Base-by-base conservation (phyloP, 92 coral and sea anemone species). In the Epizoanthus stellaris region DNA sequence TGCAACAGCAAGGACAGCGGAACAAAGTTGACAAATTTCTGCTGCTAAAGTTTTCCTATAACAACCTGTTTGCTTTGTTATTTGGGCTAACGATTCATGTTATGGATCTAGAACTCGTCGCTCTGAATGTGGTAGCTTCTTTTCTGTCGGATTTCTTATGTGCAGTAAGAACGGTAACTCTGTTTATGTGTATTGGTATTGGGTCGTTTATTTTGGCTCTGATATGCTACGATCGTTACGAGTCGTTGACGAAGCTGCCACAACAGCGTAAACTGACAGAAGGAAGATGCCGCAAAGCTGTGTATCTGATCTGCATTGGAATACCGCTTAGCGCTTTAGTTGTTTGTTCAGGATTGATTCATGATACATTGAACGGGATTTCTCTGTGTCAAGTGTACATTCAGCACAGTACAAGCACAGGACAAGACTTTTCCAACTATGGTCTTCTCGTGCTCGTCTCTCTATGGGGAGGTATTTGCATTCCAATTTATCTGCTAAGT, bases 401-500 rank as follows among this genome's bases (percentile, higher is more conserved):
- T 19, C 57, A 16, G 34, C 58, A 23, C 15, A 43, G 45, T 36
- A 68, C 52, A 58, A 70, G 56, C 11, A 47, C 23, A 21, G 63
- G 74, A 1, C 75, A 53, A 20, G 4, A 17, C 8, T 21, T 39
- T 23, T 63, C 80, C 1, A 87, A 81, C 67, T 80, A 56, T 6
- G 79, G 75, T 1, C 76, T 87, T 3, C 52, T 87, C 7, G 76
- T 59, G 6, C 63, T 87, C 11, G 84, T 83, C 3, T 12, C 49
- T 11, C 21, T 70, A 64, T 64, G 69, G 69, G 69, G 40, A 7
- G 20, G 69, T 64, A 64, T 64, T n/a, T 23, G 69, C 3, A 21
- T 3, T 20, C 36, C 30, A n/a, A 23, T 64, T 20, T 64, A 21
- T 64, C 30, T 64, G 7, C 69, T n/a, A 5, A n/a, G 36, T 20